These are phyloP conservation scores for Ptychochromis oligacanthus DNA, from an alignment of 2,113 vertebrate species.

Conservation along the genomic window DNA sequence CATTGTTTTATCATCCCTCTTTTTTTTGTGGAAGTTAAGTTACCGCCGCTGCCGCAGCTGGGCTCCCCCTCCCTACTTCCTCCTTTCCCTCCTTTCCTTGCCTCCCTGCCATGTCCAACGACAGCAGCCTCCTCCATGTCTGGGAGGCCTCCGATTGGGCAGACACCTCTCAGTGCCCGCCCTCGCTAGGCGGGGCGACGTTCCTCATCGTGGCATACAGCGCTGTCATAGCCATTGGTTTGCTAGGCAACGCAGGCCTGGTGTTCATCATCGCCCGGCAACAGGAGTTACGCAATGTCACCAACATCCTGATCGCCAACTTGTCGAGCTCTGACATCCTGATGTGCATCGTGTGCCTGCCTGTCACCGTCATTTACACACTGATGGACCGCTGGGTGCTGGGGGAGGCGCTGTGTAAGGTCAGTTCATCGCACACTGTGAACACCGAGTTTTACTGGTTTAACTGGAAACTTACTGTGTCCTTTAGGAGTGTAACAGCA, in stretches of 20 bases:
- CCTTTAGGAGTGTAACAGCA: background rate
- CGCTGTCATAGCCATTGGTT: conserved; percentile 75
- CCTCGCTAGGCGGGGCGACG: conserved; percentile 76
- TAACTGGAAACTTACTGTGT: background rate
- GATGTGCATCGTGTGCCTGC: conserved; percentile 82
- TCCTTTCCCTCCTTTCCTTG: background rate
- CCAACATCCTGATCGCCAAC: conserved; percentile 84
- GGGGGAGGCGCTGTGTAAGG: conserved; percentile 79
- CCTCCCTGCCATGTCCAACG: conserved; percentile 58
- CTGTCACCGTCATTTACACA: conserved; percentile 81
- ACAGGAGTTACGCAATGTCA: conserved; percentile 80
- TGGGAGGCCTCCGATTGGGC: conserved; percentile 62
- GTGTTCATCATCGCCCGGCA: conserved; percentile 80
- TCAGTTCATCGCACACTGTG: conserved; percentile 1
- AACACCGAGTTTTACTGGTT: background rate
- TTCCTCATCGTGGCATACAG: conserved; percentile 81
- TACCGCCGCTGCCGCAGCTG: background rate
- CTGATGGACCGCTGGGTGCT: conserved; percentile 84
- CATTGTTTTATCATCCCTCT: background rate
- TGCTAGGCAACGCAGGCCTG: conserved; percentile 80
- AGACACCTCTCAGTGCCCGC: conserved; percentile 60
- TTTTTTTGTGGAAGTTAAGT: background rate
- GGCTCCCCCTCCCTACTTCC: background rate
- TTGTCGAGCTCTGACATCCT: conserved; percentile 82
- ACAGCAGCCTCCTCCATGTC: conserved; percentile 50